Conservation (phyloP, 2,888 invertebrate genomes). For the Campopleginae sp. region DNA sequence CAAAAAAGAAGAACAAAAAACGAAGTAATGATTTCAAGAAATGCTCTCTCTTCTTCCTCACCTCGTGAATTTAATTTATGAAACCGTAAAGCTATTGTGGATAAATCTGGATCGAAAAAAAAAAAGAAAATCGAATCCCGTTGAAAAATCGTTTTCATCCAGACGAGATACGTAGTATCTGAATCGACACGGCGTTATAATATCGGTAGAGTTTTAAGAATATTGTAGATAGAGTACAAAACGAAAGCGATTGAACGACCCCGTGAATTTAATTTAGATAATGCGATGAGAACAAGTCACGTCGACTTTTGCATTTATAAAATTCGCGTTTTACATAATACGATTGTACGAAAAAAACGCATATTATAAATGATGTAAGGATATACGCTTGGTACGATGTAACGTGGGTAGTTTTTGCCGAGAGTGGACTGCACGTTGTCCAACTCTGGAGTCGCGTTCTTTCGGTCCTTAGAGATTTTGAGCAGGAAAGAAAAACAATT, state of each 20-base stretch:
- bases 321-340: slow-evolving; percentile 50
- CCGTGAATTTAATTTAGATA: slow-evolving; percentile 53
- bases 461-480: slow-evolving; percentile 41
- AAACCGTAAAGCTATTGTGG: slow-evolving; percentile 31
- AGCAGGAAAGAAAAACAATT: slow-evolving; percentile 4
- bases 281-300: slow-evolving; percentile 17
- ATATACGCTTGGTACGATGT: slow-evolving; percentile 56
- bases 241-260: slow-evolving; percentile 37
- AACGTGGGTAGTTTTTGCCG: slow-evolving; percentile 20
- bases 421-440: slow-evolving; percentile 27
- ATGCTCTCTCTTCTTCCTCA: slow-evolving; percentile 62
- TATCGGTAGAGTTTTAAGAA: slow-evolving; percentile 61
- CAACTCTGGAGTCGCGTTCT: slow-evolving; percentile 41
- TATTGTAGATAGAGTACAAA: slow-evolving; percentile 68
- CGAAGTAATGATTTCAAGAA: slow-evolving; percentile 37
- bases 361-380: slow-evolving; percentile 19
- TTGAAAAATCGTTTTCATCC: slow-evolving; percentile 29
- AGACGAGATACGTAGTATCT: slow-evolving; percentile 39
- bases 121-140: background rate
- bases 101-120: slow-evolving; percentile 21
- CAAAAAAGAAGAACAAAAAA: slow-evolving; percentile 58
- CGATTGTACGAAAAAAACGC: slow-evolving; percentile 17
- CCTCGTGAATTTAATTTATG: slow-evolving; percentile 58
- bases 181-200: slow-evolving; percentile 58
- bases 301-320: slow-evolving; percentile 44